A percentile compares a stretch with the other conserved stretches of the same genome.
phyloP scores from a whole-genome alignment of 2,797 vertebrate genomes.

The Enteromius radiatus region DNA sequence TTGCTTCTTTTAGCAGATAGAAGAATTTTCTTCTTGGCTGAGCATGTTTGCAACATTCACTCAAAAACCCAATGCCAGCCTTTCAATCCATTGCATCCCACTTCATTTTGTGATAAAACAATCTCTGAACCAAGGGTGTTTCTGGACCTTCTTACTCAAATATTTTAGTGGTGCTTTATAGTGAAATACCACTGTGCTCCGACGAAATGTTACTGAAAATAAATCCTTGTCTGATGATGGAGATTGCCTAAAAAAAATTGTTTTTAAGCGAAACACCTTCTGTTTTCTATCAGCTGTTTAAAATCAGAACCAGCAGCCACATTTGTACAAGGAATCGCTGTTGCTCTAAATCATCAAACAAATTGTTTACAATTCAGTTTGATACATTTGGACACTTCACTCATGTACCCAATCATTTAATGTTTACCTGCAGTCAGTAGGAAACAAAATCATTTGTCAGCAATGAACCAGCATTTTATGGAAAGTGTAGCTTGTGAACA shows the following conservation, averaged over 20 bases:
- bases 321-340: too few species aligned
- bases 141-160: neutral
- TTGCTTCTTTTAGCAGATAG: conserved; percentile 18
- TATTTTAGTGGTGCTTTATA: neutral
- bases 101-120: conserved; percentile 24
- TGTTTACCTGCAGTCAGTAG: neutral
- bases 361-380: conserved; percentile 1
- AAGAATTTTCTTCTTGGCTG: conserved; percentile 13
- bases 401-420: neutral
- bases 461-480: neutral
- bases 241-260: too few species aligned
- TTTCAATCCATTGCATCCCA: conserved; percentile 26
- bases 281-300: neutral
- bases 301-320: neutral
- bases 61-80: conserved; percentile 6
- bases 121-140: neutral
- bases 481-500: neutral
- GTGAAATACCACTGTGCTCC: neutral
- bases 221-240: neutral
- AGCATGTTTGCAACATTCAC: conserved; percentile 19
- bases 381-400: neutral
- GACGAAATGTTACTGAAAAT: neutral
- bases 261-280: too few species aligned
- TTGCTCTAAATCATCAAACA: neutral
- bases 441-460: neutral